Evolutionary conservation across 2,888 invertebrate species (phyloP).

Genomic region (Corbicula japonica): DNA sequence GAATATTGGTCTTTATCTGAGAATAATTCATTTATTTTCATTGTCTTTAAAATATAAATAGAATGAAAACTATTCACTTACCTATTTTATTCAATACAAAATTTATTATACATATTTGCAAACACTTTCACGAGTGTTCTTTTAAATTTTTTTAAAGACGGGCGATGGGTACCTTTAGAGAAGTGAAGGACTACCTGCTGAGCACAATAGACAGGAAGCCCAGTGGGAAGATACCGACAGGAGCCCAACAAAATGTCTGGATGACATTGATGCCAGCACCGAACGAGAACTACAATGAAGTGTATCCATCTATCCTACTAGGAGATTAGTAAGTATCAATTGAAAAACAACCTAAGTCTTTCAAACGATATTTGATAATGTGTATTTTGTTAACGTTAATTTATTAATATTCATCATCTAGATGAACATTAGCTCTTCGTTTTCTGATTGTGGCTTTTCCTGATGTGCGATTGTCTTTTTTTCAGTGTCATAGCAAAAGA

Average conservation of each 20-base stretch:
- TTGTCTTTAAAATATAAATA: no score
- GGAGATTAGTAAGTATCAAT: constrained; percentile 76
- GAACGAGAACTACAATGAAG: constrained; percentile 77
- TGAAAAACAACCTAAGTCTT: no score
- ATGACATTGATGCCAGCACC: constrained; percentile 63
- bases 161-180: constrained; percentile 32
- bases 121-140: neutral
- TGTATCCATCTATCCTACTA: constrained; percentile 78
- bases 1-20: no score
- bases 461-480: constrained; percentile 19
- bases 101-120: neutral
- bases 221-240: constrained; percentile 36
- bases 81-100: no score
- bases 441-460: neutral
- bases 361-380: no score
- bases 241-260: constrained; percentile 62
- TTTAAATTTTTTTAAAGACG: neutral
- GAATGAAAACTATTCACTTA: no score
- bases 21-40: no score
- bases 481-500: constrained; percentile 92
- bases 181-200: constrained; percentile 59
- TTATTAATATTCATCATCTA: neutral
- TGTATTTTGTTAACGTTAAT: no score
- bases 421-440: neutral
- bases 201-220: constrained; percentile 15